Base-by-base conservation (phyloP, 2,113 vertebrate species). In the Pyrgilauda ruficollis region DNA sequence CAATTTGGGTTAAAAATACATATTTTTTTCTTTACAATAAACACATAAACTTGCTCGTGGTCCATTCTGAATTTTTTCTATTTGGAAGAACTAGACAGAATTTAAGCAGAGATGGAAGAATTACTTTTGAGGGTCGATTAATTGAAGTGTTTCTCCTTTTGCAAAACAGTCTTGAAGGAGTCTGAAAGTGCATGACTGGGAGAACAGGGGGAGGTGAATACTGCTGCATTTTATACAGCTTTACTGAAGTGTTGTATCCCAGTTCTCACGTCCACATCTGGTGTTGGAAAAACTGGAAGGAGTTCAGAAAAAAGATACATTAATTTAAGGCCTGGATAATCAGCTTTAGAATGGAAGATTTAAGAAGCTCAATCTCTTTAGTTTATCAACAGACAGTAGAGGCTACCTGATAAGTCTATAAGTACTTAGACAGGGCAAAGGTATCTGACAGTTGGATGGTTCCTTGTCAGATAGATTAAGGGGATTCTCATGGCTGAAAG, bases 331-430 rank as follows among this genome's bases (percentile, higher is more conserved):
- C 77, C 78, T 96, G 81, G 50, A 67, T 96, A 96, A 97, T 93
- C 87, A 93, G 84, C 93, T 95, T 95, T 91, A 86, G 79, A 80
- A 85, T 83, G 61, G 68, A 96, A 96, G 95, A 90, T 88, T 94
- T 95, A 81, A 96, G 94, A 94, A 94, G 89, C 93, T 95, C 70
- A 95, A 61, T 97, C 94, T 95, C 44, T 96, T 97, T 90, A 96
- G 91, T 95, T 97, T 96, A 93, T 93, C 95, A 97, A 83, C 84
- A 95, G 89, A 66, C 33, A 4, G 84, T 95, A 91, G 89, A 87
- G 78, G 87, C 90, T 93, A 96, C 94, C 75, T 96, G 78, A 4
- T 96, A 96, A 96, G 91, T 83, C 84, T 83, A 0, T 93, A 96
- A 96, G 91, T 93, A 94, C 75, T 91, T 96, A 83, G 61, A 35